Conservation (phyloP, 2,797 vertebrate genomes). For the Apodemus agrarius region DNA sequence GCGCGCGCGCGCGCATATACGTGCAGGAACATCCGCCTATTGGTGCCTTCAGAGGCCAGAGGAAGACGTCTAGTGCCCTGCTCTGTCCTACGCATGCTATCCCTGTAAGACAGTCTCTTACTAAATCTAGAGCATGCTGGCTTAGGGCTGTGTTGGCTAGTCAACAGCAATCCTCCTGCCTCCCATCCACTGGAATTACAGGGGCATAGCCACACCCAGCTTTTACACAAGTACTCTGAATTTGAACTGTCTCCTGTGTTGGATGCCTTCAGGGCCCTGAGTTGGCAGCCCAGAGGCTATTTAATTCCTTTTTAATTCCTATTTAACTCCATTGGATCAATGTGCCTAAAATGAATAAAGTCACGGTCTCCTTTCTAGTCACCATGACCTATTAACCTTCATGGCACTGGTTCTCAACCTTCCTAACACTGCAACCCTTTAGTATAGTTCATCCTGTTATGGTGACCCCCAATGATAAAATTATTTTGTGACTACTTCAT, state of each 20-base stretch:
- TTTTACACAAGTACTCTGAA: neutral
- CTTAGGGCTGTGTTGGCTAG: neutral
- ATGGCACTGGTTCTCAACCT: neutral
- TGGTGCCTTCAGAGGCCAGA: neutral
- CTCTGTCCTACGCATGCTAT: neutral
- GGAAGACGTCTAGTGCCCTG: neutral
- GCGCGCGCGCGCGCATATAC: no score
- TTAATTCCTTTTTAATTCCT: no score
- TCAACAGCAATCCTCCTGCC: neutral
- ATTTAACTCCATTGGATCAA: rapidly evolving
- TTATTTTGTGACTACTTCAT: neutral
- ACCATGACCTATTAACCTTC: neutral
- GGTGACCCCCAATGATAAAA: neutral
- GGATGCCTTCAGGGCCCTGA: neutral
- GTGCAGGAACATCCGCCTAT: neutral
- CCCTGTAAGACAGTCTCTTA: neutral
- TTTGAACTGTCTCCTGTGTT: neutral
- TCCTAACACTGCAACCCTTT: neutral
- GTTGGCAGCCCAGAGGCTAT: neutral
- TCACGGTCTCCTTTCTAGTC: neutral
- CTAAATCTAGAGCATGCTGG: neutral
- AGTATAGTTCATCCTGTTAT: neutral
- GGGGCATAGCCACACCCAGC: neutral
- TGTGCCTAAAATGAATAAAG: neutral
- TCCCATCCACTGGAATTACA: neutral